These are phyloP conservation scores for Sebastolobus alascanus DNA, from an alignment of 2,797 vertebrate species.

Conservation along the genomic window DNA sequence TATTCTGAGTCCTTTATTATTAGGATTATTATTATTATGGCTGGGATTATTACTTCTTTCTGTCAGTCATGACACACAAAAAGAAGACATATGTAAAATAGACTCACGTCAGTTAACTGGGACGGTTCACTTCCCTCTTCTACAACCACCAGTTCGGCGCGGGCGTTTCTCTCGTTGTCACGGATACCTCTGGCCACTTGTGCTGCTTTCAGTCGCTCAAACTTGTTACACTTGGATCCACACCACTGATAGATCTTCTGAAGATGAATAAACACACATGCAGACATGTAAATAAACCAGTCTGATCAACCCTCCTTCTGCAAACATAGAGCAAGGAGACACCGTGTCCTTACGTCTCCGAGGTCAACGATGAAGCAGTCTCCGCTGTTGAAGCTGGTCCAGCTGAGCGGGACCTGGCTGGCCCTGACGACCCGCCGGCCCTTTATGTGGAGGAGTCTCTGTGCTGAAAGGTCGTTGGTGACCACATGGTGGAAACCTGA, in stretches of 20 bases:
- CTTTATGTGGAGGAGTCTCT: conserved; percentile 91
- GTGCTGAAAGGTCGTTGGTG: conserved; percentile 89
- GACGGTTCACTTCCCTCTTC: conserved; percentile 89
- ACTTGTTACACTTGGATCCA: conserved; percentile 92
- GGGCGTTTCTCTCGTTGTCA: conserved; percentile 91
- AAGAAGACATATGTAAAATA: not conserved
- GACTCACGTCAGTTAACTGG: conserved; percentile 81
- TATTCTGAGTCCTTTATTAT: too few relatives aligned
- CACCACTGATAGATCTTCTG: conserved; percentile 95
- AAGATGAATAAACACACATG: conserved; percentile 9
- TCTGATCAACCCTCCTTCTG: not conserved
- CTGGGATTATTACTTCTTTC: not conserved
- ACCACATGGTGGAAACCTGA: conserved; percentile 93
- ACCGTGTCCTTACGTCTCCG: conserved; percentile 84
- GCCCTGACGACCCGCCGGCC: conserved; percentile 91
- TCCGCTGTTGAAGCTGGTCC: conserved; percentile 92
- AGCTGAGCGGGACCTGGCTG: conserved; percentile 88
- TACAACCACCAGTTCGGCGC: conserved; percentile 86
- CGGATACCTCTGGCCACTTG: conserved; percentile 91
- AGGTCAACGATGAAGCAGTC: conserved; percentile 95
- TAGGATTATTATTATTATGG: too few relatives aligned
- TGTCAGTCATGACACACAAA: not conserved
- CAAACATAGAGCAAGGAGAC: not conserved
- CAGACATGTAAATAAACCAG: not conserved
- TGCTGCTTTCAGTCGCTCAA: conserved; percentile 90